A percentile compares a stretch with the other conserved stretches of the same genome.
These are phyloP conservation scores for Brachionus angularis DNA, from an alignment of 1,140 invertebrate genomes.

Conservation along the genomic window DNA sequence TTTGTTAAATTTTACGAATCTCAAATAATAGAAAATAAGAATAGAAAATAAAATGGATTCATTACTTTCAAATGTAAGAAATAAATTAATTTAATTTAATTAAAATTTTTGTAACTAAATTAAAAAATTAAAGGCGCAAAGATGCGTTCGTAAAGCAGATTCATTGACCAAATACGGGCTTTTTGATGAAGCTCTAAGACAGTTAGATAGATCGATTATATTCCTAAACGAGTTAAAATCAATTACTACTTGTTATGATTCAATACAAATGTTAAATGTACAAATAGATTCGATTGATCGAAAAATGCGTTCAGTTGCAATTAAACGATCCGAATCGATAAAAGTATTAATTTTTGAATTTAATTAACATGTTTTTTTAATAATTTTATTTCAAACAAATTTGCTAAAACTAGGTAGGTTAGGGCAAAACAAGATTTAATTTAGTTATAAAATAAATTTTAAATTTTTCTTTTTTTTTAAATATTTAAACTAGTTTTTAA, in stretches of 20 bases:
- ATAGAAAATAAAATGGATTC: constrained; percentile 7
- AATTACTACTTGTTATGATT: constrained; percentile 27
- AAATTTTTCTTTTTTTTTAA: neutral
- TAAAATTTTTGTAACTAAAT: neutral
- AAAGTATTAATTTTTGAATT: constrained; percentile 15
- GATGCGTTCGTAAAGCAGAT: constrained; percentile 19
- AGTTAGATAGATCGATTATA: constrained; percentile 19
- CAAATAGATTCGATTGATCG: constrained; percentile 40
- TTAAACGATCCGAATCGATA: constrained; percentile 42
- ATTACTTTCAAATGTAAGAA: constrained; percentile 27
- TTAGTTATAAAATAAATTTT: neutral
- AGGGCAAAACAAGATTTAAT: too few relatives aligned
- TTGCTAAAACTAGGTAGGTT: too few relatives aligned
- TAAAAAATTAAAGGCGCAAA: neutral
- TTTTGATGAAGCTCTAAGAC: constrained; percentile 23
- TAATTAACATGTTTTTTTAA: neutral
- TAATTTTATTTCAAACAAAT: neutral
- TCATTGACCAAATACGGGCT: constrained; percentile 11
- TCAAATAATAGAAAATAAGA: too few relatives aligned
- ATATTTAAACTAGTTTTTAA: neutral
- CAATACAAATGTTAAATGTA: constrained; percentile 34
- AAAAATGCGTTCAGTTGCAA: constrained; percentile 42
- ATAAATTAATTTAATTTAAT: too few relatives aligned
- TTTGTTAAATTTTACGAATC: neutral
- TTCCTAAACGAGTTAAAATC: constrained; percentile 29